A percentile compares a stretch with the other conserved stretches of the same genome.
Evolutionary conservation across 1,140 invertebrate species (phyloP).

Genomic region (Drosophila nasuta): DNA sequence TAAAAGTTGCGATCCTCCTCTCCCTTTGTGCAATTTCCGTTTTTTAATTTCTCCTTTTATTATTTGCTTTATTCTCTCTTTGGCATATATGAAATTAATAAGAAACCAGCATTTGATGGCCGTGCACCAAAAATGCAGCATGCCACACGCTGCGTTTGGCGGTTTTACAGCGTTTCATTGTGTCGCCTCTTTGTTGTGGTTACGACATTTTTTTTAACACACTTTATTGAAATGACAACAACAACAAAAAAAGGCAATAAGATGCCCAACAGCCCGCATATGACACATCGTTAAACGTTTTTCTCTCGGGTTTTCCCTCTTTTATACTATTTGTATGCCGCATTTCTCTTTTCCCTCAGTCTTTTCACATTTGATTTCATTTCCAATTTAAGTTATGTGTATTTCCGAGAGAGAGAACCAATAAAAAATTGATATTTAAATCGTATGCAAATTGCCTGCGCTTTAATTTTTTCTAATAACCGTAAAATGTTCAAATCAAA

Average conservation of each 20-base stretch:
- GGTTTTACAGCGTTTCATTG: conserved; percentile 42
- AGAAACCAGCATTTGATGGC: conserved; percentile 52
- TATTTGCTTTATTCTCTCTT: conserved; percentile 5
- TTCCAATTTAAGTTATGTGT: conserved; percentile 29
- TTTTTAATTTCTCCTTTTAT: conserved; percentile 5
- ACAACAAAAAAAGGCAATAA: conserved; percentile 14
- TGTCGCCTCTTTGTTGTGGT: conserved; percentile 43
- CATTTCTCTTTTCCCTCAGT: conserved; percentile 8
- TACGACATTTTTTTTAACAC: conserved; percentile 36
- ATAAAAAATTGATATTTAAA: conserved; percentile 53
- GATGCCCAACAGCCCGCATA: conserved; percentile 59
- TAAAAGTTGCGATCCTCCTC: conserved; percentile 47
- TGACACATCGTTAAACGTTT: conserved; percentile 72
- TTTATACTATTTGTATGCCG: too few species aligned
- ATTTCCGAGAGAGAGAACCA: conserved; percentile 9
- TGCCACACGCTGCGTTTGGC: conserved; percentile 35
- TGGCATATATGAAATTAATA: conserved; percentile 58
- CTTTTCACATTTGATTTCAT: conserved; percentile 27
- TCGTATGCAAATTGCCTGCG: conserved; percentile 53
- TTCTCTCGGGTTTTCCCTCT: not conserved
- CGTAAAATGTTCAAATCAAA: conserved; percentile 40
- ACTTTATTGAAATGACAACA: conserved; percentile 34
- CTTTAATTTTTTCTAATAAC: conserved; percentile 54
- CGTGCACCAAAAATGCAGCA: not conserved
- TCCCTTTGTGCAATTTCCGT: conserved; percentile 18